A percentile compares a stretch with the other conserved stretches of the same genome.
phyloP scores from a whole-genome alignment of 2,888 invertebrate genomes.

The Torymus aiolomorphi region DNA sequence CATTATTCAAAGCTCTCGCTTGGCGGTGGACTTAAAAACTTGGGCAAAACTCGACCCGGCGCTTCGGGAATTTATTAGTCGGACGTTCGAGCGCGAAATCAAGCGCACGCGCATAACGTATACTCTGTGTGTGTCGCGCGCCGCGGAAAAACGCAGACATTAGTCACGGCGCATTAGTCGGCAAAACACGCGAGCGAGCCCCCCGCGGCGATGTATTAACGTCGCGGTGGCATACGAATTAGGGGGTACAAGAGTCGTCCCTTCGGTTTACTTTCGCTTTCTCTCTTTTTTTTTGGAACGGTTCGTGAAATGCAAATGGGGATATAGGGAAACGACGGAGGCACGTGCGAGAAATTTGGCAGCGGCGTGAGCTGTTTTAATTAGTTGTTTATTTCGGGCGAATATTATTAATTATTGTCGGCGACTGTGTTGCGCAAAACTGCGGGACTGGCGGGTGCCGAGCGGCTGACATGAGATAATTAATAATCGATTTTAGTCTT shows the following conservation, averaged over 20 bases:
- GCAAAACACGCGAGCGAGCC: constrained; percentile 22
- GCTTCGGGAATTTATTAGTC: constrained; percentile 31
- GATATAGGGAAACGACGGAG: too few species aligned
- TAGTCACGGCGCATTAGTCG: constrained; percentile 49
- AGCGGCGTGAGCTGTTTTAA: too few species aligned
- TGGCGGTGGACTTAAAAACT: constrained; percentile 14
- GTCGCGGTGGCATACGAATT: constrained; percentile 32
- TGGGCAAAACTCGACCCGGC: not conserved
- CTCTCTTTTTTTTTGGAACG: too few species aligned
- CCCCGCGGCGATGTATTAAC: constrained; percentile 36
- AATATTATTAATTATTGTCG: not conserved
- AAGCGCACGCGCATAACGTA: too few species aligned
- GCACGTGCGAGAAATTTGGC: too few species aligned
- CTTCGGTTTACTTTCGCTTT: too few species aligned
- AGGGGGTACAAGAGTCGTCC: constrained; percentile 29
- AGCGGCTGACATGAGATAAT: too few species aligned
- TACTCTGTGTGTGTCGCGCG: too few species aligned
- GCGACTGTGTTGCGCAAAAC: constrained; percentile 19
- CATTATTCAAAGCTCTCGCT: constrained; percentile 33
- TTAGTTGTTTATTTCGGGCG: too few species aligned
- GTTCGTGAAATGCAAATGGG: too few species aligned
- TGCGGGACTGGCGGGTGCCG: not conserved
- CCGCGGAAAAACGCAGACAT: not conserved
- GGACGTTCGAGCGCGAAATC: not conserved
- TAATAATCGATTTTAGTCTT: too few species aligned